phyloP scores from a whole-genome alignment of 2,888 invertebrate genomes.

The Phortica magna region DNA sequence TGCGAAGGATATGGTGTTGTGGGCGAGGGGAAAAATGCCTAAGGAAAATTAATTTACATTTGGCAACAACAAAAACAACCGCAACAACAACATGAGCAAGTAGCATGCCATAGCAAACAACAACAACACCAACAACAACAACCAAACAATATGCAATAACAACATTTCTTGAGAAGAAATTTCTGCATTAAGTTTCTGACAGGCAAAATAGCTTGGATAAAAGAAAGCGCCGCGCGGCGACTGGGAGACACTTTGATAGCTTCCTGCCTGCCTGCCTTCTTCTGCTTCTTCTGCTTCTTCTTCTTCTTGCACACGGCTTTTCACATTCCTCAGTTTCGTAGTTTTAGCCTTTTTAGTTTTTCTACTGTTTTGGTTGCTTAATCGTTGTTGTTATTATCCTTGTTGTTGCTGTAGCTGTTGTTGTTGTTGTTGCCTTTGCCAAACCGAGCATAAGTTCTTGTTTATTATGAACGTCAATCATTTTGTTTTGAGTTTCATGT shows the following conservation, averaged over 20 bases:
- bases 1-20: not conserved
- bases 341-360: not conserved
- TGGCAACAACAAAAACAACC: conserved; percentile 39
- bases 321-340: too few species aligned
- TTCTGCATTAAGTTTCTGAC: conserved; percentile 26
- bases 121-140: not conserved
- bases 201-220: conserved; percentile 1
- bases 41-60: conserved; percentile 54
- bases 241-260: too few species aligned
- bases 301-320: too few species aligned
- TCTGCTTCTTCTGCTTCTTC: too few species aligned
- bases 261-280: too few species aligned
- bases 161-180: conserved; percentile 21
- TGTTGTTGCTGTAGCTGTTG: not conserved
- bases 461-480: conserved; percentile 31
- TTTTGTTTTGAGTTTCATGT: conserved; percentile 4
- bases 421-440: not conserved
- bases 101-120: conserved; percentile 36
- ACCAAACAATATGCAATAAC: not conserved
- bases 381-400: not conserved
- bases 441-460: conserved; percentile 12
- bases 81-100: not conserved
- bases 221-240: too few species aligned
- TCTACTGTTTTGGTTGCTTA: not conserved
- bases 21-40: conserved; percentile 33